These are phyloP conservation scores for Berghia stephanieae DNA, from an alignment of 1,140 invertebrate species.

Conservation along the genomic window DNA sequence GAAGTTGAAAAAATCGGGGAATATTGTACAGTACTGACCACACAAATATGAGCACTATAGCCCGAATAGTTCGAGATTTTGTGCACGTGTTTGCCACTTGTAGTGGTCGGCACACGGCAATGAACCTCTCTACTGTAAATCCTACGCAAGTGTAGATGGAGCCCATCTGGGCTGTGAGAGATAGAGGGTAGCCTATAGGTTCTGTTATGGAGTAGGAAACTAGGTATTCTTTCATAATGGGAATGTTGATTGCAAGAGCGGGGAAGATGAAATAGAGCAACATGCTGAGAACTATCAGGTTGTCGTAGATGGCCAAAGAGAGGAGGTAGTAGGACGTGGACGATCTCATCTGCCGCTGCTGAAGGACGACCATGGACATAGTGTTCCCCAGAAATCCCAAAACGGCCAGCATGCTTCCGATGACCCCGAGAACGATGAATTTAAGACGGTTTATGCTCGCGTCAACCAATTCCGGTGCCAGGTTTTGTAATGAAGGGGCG, in stretches of 20 bases:
- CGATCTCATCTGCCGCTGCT: conserved; percentile 59
- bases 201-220: conserved; percentile 67
- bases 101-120: conserved; percentile 80
- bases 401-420: conserved; percentile 75
- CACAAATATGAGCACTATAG: conserved; percentile 74
- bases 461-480: neutral
- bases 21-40: conserved; percentile 75
- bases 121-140: conserved; percentile 81
- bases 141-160: conserved; percentile 86
- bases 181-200: conserved; percentile 70
- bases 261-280: conserved; percentile 76
- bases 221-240: conserved; percentile 77
- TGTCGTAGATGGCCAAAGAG: conserved; percentile 62
- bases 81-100: conserved; percentile 82
- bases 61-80: conserved; percentile 70
- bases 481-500: neutral
- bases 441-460: conserved; percentile 40
- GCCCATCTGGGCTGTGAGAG: conserved; percentile 79
- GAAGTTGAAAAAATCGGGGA: conserved; percentile 77
- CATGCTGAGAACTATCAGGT: conserved; percentile 74
- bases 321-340: conserved; percentile 63
- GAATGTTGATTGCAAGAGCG: conserved; percentile 77
- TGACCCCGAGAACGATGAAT: conserved; percentile 64
- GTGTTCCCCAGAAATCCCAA: conserved; percentile 63
- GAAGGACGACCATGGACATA: conserved; percentile 60